Base-by-base conservation (phyloP, 30 jellyfish, hydroid and myxozoan species). In the Hydractinia symbiolongicarpus region DNA sequence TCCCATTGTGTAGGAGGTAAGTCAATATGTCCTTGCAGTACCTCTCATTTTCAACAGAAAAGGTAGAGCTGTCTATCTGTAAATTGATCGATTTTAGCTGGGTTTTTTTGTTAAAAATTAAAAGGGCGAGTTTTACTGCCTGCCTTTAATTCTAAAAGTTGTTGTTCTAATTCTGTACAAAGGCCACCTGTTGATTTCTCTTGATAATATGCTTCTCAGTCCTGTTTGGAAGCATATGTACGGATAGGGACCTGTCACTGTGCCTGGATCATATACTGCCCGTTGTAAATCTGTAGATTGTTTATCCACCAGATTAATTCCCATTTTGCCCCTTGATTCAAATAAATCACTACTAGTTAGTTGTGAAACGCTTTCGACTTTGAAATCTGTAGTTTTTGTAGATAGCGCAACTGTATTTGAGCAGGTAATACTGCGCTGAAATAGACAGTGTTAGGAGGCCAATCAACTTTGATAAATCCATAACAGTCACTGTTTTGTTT, bases 1-100 rank as follows among this genome's bases (percentile, higher is more conserved):
- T 71, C 84, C 60, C 66, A 20, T 82, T 50, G 56, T 61, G 57
- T 60, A 82, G 83, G 14, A 81, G 61, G 72, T 17, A 82, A 13
- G 70, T 55, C 58, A 69, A 71, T 30, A 71, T 71, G 60, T 71
- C 80, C 80, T 11, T 71, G 80, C 56, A n/a, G 76, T 75, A 16
- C 40, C 75, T 57, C 54, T 53, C 73, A 50, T 13, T 52, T 30
- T 52, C 54, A n/a, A 17, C 21, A 70, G 58, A 70, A 17, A 70
- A 17, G 55, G 21, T 20, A 70, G 79, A 13, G 79, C 79, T 70
- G 79, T 70, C 79, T 50, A 70, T 70, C 51, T 70, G 79, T 17
- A 71, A 20, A 50, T 71, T 54, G 61, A 71, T 71, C 17, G 80
- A 71, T 58, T 20, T 20, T 53, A 50, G 5, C 15, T 71, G 50